Evolutionary conservation across 2,113 vertebrate genomes (phyloP), one percentile per base, ranked within the genome.

Genomic region (Mirza zaza): DNA sequence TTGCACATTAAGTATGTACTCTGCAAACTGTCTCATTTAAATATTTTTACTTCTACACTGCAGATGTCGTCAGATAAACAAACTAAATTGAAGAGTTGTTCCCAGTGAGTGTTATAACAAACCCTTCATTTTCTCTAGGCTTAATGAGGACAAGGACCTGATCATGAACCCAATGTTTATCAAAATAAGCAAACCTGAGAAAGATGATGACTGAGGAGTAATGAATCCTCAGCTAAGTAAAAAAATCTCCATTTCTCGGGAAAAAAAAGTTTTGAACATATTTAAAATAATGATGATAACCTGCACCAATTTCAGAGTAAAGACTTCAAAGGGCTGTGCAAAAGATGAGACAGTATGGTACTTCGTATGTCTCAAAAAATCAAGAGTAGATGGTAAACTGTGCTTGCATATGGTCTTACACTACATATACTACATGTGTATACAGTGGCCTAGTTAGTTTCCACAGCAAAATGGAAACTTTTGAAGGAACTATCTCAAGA

Each of bases 1-100:
- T 71, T 82, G 59, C 79, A 93, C 59, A 52, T 73, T 84, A 93
- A 87, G 11, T 45, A 68, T 12, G 27, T 10, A 68, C 67, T 67
- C 73, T 27, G 36, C 21, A 55, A 83, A 85, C 23, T 39, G 25
- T 27, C 63, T 0, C 29, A 57, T 67, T 89, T 59, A 84, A 82
- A 75, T 86, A 55, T 82, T 90, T 96, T 90, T 80, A 90, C 81
- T 92, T 92, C 59, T 65, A 94, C 71, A 17, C 3, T 4, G 11
- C 34, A 42, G 48, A 87, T 61, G 29, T 76, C 75, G 81, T 59
- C 75, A 93, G 65, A 70, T 94, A 97, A 97, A 95, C 59, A 94
- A 94, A 71, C 27, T 57, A 81, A 97, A 93, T 36, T 59, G n/a
- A 97, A 95, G 59, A 73, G 48, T 90, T 96, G 87, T 91, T 81